Evolutionary conservation across 2,888 invertebrate genomes (phyloP), one percentile per base, ranked within the genome.

Genomic region (Hanleya hanleyi): DNA sequence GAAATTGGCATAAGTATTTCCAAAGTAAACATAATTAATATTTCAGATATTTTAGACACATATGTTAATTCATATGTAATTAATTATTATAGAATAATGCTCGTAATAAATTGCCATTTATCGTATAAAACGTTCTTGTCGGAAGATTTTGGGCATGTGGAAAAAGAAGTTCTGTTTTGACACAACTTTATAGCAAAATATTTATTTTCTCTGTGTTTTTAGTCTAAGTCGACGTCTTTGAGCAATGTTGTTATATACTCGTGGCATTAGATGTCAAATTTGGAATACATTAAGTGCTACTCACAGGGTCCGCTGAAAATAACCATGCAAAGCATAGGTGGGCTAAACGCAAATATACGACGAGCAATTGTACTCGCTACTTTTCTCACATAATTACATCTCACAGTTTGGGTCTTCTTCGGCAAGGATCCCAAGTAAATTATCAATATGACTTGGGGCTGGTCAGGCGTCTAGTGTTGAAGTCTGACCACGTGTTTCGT

Each of bases 1-100:
- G 32, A 57, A 57, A 57, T 57, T 57, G 29, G 57, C 57, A 9
- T 32, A 57, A 57, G 26, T 57, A 57, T 57, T 57, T 29, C 29
- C 9, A 29, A 57, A 29, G 57, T 57, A 22, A 57, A 57, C 57
- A 57, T 57, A 22, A 57, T 57, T 57, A 57, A 12, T 3, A 32
- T 4, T 22, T 32, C 29, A n/a, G 47, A 47, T 22, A 18, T 47
- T 22, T 4, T 4, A 4, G 47, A 47, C 47, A 4, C 47, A n/a
- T n/a, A n/a, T n/a, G n/a, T n/a, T n/a, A n/a, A n/a, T n/a, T n/a
- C n/a, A n/a, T n/a, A n/a, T n/a, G n/a, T n/a, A n/a, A n/a, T n/a
- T n/a, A n/a, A n/a, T n/a, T n/a, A n/a, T n/a, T n/a, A n/a, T n/a
- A n/a, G n/a, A n/a, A n/a, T n/a, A n/a, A n/a, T n/a, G n/a, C n/a